Conservation (phyloP, 2,113 vertebrate genomes). For the Pavo muticus region DNA sequence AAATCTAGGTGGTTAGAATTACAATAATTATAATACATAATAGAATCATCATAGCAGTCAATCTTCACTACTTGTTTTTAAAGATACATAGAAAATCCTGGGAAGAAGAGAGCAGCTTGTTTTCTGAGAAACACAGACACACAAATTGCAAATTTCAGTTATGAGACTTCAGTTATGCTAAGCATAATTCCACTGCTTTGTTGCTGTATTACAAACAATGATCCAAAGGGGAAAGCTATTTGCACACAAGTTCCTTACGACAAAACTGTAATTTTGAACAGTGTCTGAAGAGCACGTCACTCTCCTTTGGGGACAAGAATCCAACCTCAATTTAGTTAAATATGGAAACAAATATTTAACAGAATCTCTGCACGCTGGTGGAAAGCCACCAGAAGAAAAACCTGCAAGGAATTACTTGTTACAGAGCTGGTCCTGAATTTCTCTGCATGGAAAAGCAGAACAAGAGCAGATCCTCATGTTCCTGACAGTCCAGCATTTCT, state of each 20-base stretch:
- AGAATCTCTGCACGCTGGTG: background rate
- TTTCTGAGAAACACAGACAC: background rate
- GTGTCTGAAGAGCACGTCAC: background rate
- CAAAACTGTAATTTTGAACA: background rate
- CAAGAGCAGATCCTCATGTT: background rate
- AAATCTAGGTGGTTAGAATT: background rate
- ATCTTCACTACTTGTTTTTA: background rate
- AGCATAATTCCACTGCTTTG: background rate
- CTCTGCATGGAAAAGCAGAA: background rate
- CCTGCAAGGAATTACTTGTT: background rate
- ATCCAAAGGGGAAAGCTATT: background rate
- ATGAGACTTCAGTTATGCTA: background rate
- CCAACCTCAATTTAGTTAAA: background rate
- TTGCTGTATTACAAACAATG: background rate
- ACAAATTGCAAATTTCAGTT: background rate
- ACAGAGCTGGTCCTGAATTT: background rate
- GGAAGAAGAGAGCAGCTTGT: background rate
- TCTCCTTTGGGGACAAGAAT: background rate
- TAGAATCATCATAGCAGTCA: background rate
- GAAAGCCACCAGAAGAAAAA: background rate
- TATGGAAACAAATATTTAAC: background rate
- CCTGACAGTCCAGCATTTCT: background rate
- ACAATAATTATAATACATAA: background rate
- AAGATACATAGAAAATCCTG: background rate
- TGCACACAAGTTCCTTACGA: background rate